Conservation (phyloP, 2,113 vertebrate genomes). For the Echinops telfairi region DNA sequence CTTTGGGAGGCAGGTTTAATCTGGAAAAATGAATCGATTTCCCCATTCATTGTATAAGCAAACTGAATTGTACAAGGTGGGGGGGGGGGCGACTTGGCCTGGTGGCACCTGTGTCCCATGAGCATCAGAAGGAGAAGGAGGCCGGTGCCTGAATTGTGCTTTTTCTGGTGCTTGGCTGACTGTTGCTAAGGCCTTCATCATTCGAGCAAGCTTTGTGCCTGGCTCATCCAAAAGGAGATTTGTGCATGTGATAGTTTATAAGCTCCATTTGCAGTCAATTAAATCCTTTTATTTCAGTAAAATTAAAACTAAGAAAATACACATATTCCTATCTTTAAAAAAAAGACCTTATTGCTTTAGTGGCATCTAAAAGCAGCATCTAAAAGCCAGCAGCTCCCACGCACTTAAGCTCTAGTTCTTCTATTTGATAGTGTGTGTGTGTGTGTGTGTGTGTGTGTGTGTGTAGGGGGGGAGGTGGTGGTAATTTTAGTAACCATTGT, state of each 20-base stretch:
- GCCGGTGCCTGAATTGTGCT: background rate
- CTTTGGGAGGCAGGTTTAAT: slow-evolving; percentile 52
- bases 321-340: slow-evolving; percentile 34
- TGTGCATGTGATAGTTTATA: slow-evolving; percentile 58
- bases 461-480: background rate
- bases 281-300: slow-evolving; percentile 75
- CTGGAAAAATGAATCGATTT: slow-evolving; percentile 42
- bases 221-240: slow-evolving; percentile 67
- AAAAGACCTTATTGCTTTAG: background rate
- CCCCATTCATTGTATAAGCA: slow-evolving; percentile 54
- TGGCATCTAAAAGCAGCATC: background rate
- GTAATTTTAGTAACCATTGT: slow-evolving; percentile 29
- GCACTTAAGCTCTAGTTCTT: background rate
- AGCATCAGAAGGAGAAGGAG: slow-evolving; percentile 22
- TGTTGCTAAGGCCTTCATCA: slow-evolving; percentile 58
- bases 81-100: background rate
- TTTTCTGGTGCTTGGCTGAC: slow-evolving; percentile 59
- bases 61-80: background rate
- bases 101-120: slow-evolving; percentile 18
- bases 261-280: slow-evolving; percentile 60
- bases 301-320: slow-evolving; percentile 70
- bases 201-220: slow-evolving; percentile 49
- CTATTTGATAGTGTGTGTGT: background rate
- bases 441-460: too few relatives aligned
- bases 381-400: background rate